Evolutionary conservation across 2,797 vertebrate genomes (phyloP), one percentile per base, ranked within the genome.

Genomic region (Emydoidea blandingii): DNA sequence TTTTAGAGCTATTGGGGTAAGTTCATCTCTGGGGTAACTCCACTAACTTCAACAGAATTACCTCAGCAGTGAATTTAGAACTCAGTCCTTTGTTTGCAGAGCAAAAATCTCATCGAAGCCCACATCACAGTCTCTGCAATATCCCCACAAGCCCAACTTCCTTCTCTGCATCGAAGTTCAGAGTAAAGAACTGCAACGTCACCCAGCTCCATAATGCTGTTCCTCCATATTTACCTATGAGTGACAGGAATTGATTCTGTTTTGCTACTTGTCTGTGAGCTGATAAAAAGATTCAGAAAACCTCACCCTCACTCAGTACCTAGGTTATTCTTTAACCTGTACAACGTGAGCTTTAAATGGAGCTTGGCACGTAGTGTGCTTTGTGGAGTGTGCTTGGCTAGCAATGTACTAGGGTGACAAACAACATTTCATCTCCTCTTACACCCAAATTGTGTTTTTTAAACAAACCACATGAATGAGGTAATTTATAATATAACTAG

Each of bases 161-260:
- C 94, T 50, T 89, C 94, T 87, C 96, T 37, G 53, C 93, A 87
- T 94, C 41, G 97, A 98, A 97, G 97, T 97, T 97, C 96, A 83
- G 95, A 98, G 97, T 81, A 94, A 95, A 97, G 84, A 4, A 5
- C 0, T 54, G 95, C 93, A 92, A 92, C 88, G 56, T 90, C 21
- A 0, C 88, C 93, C 96, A 79, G 92, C 94, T 98, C 96, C 96
- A 95, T 96, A 96, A 98, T 96, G 96, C 96, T 34, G 85, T 92
- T 97, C 88, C 96, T 97, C 94, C 97, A 92, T 87, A 95, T 95
- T 89, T 93, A 85, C 68, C 80, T 68, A 59, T 96, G 97, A 98
- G 96, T 97, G 97, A 96, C 96, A 97, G 98, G 96, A 96, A 98
- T 96, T 56, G 97, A 98, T 97, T 97, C 93, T 91, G 81, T 94